Conservation (phyloP, 2,113 vertebrate species). For the Podilymbus podiceps region DNA sequence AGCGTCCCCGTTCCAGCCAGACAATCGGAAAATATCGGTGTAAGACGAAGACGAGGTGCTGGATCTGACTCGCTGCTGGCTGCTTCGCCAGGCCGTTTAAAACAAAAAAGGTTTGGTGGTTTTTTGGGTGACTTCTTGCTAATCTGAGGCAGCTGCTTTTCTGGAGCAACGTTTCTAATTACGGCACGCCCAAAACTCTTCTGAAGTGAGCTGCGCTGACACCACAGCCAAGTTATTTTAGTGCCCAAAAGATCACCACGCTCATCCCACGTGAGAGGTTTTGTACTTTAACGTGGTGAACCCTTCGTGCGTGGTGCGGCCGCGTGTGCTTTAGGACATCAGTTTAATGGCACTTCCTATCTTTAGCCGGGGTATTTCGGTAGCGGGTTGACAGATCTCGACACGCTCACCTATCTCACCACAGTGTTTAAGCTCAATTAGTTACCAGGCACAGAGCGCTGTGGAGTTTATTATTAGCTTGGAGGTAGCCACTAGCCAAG, state of each 20-base stretch:
- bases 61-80: neutral
- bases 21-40: fast-evolving
- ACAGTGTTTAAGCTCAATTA: neutral
- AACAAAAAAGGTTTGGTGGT: neutral
- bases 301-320: fast-evolving
- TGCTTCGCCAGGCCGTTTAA: neutral
- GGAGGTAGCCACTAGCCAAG: neutral
- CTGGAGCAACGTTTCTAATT: neutral
- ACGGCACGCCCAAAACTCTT: neutral
- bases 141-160: neutral
- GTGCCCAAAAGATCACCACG: neutral
- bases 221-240: neutral
- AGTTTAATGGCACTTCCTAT: neutral
- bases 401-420: neutral
- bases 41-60: fast-evolving
- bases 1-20: fast-evolving
- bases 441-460: neutral
- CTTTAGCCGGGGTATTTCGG: neutral
- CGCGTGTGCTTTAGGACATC: neutral
- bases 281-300: neutral
- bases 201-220: neutral
- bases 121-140: neutral
- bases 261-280: neutral
- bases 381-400: neutral
- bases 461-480: neutral